Evolutionary conservation across 2,888 invertebrate genomes (phyloP).

Genomic region (Mesorhabditis belari): DNA sequence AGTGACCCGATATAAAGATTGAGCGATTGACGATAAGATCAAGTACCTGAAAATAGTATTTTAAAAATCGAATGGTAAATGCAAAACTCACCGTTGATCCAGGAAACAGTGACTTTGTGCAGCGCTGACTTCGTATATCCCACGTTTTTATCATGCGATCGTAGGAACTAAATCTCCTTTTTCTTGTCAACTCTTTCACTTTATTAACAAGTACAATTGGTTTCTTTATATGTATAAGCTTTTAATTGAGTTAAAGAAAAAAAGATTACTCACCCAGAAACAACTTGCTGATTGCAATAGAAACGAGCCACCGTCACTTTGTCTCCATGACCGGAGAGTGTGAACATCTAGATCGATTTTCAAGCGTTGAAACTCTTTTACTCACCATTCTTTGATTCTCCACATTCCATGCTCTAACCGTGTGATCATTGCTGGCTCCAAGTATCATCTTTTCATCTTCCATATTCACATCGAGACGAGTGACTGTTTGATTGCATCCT

Average conservation of each 20-base stretch:
- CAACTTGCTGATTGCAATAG: conserved; percentile 62
- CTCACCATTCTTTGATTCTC: conserved; percentile 68
- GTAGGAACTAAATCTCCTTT: background rate
- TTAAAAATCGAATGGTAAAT: conserved; percentile 67
- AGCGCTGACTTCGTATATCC: background rate
- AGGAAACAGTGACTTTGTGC: conserved; percentile 34
- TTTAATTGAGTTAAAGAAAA: background rate
- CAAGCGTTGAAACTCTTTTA: background rate
- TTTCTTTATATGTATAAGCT: no score
- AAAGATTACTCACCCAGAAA: conserved; percentile 68
- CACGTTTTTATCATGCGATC: background rate
- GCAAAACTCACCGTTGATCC: conserved; percentile 69
- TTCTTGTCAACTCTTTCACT: background rate
- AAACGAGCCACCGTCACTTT: conserved; percentile 96
- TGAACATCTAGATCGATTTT: conserved; percentile 65
- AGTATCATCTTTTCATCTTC: conserved; percentile 62
- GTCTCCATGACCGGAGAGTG: conserved; percentile 87
- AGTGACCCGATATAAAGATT: conserved; percentile 83
- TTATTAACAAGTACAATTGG: background rate
- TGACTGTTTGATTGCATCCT: conserved; percentile 90
- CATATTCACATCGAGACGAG: conserved; percentile 89
- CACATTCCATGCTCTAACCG: conserved; percentile 90
- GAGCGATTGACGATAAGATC: background rate
- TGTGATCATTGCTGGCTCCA: conserved; percentile 91
- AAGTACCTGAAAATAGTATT: background rate